Conservation (phyloP, 2,113 vertebrate species). For the Menidia beryllina region DNA sequence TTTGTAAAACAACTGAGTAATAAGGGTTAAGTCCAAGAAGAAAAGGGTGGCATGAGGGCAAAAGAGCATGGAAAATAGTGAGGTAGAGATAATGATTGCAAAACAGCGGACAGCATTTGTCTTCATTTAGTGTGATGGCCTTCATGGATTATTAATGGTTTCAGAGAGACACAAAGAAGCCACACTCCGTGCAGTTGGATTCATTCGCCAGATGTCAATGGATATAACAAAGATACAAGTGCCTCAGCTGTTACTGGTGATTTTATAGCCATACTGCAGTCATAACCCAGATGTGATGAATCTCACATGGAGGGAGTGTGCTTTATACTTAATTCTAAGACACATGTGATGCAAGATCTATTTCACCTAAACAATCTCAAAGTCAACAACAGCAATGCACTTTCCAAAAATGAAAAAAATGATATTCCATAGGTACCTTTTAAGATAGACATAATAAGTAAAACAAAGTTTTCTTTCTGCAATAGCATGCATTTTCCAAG, state of each 20-base stretch:
- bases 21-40: neutral
- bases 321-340: no score
- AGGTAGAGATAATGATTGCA: conserved; percentile 92
- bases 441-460: no score
- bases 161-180: no score
- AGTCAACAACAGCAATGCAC: no score
- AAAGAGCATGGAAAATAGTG: conserved; percentile 23
- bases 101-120: conserved; percentile 93
- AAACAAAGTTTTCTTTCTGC: no score
- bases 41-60: conserved; percentile 5
- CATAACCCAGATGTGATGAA: neutral
- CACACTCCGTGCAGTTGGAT: no score
- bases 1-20: neutral
- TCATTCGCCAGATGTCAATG: conserved; percentile 61
- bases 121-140: conserved; percentile 99
- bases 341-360: no score
- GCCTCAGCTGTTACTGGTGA: neutral
- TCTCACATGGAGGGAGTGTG: no score
- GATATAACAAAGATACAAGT: conserved; percentile 18
- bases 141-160: conserved; percentile 99
- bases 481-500: no score
- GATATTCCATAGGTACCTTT: no score
- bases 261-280: neutral
- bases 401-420: no score
- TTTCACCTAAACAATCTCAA: no score